Evolutionary conservation across 2,113 vertebrate species (phyloP).

Genomic region (Laticauda colubrina): DNA sequence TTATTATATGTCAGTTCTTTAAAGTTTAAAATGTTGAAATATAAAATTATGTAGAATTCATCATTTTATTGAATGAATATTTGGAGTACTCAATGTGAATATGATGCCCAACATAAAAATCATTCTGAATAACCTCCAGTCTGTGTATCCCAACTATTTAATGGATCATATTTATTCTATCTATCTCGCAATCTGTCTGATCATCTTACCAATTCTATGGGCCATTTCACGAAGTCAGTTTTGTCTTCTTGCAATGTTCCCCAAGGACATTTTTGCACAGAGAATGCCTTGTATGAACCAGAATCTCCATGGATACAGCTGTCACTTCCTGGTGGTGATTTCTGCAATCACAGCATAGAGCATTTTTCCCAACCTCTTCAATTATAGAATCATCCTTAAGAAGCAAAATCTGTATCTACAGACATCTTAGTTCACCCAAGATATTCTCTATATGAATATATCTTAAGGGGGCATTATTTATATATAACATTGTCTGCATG

Average conservation of each 20-base stretch:
- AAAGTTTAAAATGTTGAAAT: background rate
- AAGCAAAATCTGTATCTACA: background rate
- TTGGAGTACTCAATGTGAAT: background rate
- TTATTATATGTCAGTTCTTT: background rate
- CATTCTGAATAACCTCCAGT: background rate
- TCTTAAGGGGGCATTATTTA: background rate
- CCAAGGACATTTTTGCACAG: slow-evolving; percentile 3
- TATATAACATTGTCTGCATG: background rate
- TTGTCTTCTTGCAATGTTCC: background rate
- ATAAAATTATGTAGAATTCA: background rate
- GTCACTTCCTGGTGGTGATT: background rate
- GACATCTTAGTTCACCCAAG: background rate
- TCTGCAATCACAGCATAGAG: background rate
- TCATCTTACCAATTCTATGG: background rate
- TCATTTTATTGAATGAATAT: background rate
- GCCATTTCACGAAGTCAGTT: background rate
- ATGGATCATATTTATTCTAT: background rate
- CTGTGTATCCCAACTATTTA: background rate
- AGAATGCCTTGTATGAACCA: slow-evolving; percentile 4
- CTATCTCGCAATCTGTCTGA: background rate
- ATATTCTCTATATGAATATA: background rate
- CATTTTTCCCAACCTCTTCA: background rate
- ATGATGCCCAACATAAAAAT: background rate
- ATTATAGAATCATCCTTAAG: background rate
- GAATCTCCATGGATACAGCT: slow-evolving; percentile 21